A percentile compares a stretch with the other conserved stretches of the same genome.
Evolutionary conservation across 2,113 vertebrate species (phyloP).

Genomic region (Microcebus griseorufus): DNA sequence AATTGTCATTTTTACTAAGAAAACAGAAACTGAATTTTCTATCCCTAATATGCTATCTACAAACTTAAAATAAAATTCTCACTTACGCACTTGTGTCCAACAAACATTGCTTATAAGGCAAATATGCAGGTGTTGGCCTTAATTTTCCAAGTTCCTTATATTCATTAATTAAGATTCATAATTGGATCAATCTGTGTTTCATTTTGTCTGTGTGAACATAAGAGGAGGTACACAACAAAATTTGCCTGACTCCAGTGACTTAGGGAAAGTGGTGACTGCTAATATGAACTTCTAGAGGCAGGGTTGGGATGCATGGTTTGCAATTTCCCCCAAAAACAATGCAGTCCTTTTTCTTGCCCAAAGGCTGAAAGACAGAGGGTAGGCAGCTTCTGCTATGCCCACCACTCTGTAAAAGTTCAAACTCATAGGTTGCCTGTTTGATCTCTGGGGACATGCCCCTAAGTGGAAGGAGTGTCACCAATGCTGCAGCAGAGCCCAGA

Average conservation of each 20-base stretch:
- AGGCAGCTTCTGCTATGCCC: not conserved
- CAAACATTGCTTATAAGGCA: not conserved
- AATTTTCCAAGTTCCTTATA: not conserved
- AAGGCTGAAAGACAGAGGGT: not conserved
- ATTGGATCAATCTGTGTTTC: not conserved
- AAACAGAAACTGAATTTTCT: constrained; percentile 9
- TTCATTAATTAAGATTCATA: not conserved
- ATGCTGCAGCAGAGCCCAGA: not conserved
- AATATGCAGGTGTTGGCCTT: not conserved
- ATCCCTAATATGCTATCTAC: not conserved
- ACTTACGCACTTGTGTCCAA: not conserved
- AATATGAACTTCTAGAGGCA: not conserved
- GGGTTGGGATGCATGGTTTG: not conserved
- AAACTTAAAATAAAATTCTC: constrained; percentile 38
- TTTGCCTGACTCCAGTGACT: not conserved
- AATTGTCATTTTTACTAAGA: constrained; percentile 3
- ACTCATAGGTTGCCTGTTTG: not conserved
- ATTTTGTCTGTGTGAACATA: not conserved
- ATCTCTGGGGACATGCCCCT: not conserved
- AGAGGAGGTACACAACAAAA: not conserved
- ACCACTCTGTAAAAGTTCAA: not conserved
- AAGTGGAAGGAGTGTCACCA: not conserved
- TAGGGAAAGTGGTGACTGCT: not conserved
- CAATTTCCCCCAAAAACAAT: not conserved
- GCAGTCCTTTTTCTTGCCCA: not conserved